These are phyloP conservation scores for Drosophila nr. perissopoda DNA, from an alignment of 2,888 invertebrate genomes.

Conservation along the genomic window DNA sequence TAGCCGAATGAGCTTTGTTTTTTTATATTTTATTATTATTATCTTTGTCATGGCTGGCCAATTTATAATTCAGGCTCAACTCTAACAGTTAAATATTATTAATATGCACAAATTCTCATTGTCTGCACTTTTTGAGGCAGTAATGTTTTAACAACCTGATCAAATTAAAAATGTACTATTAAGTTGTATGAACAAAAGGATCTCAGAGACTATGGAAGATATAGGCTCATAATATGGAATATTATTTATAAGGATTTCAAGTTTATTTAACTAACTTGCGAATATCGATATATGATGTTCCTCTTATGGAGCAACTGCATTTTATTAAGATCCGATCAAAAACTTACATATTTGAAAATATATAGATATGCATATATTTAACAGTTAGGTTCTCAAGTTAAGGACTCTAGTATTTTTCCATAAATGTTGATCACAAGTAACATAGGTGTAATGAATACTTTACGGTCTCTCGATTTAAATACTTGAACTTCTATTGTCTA, in stretches of 20 bases:
- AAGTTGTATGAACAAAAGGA: background rate
- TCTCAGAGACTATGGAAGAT: background rate
- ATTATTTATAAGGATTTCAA: background rate
- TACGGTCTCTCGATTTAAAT: background rate
- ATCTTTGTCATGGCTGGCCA: background rate
- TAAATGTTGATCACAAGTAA: too few relatives aligned
- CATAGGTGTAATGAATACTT: background rate
- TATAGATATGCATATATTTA: background rate
- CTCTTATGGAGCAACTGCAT: background rate
- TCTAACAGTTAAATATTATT: background rate
- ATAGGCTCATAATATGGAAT: background rate
- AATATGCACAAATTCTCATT: background rate
- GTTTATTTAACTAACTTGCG: background rate
- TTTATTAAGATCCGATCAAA: too few relatives aligned
- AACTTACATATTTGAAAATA: too few relatives aligned
- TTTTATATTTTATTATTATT: background rate
- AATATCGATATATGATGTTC: background rate
- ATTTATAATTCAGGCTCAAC: background rate
- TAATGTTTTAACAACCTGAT: background rate
- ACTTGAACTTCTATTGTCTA: background rate
- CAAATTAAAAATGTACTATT: background rate
- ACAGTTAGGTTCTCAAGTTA: background rate
- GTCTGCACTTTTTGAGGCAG: background rate
- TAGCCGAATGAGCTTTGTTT: conserved; percentile 5
- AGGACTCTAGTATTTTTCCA: background rate